A percentile compares a stretch with the other conserved stretches of the same genome.
These are phyloP conservation scores for Tetragonula clypearis DNA, from an alignment of 1,140 invertebrate genomes.

Conservation along the genomic window DNA sequence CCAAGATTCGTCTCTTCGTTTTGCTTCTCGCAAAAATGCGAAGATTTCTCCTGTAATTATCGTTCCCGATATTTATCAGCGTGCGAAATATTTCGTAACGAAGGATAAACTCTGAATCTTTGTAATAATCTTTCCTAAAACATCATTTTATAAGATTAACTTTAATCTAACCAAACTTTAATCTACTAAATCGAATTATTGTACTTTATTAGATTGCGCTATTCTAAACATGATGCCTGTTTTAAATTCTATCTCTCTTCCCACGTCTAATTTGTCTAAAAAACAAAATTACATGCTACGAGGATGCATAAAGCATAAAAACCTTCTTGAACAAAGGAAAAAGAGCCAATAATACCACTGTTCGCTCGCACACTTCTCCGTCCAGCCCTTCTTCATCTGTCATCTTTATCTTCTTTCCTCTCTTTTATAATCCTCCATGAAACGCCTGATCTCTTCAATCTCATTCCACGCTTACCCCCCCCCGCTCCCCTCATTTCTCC, in stretches of 20 bases:
- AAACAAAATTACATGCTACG: too few species aligned
- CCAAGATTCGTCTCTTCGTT: too few species aligned
- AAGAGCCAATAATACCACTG: neutral
- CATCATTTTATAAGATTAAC: neutral
- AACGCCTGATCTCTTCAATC: slow-evolving; percentile 41
- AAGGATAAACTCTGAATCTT: too few species aligned
- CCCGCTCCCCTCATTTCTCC: too few species aligned
- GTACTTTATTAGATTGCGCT: neutral
- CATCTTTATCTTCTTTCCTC: slow-evolving; percentile 16
- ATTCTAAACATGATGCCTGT: neutral
- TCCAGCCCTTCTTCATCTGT: neutral
- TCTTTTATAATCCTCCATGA: slow-evolving; percentile 20
- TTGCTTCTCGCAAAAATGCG: too few species aligned
- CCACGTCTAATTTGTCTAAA: neutral
- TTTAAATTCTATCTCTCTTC: neutral
- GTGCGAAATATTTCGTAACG: too few species aligned
- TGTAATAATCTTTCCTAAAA: too few species aligned
- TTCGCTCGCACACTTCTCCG: neutral
- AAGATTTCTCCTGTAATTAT: too few species aligned
- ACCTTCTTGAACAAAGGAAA: neutral
- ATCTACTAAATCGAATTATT: neutral
- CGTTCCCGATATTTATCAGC: too few species aligned
- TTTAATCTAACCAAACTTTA: neutral
- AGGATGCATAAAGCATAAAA: neutral
- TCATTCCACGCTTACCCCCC: slow-evolving; percentile 6